Evolutionary conservation across 2,797 vertebrate species (phyloP), one percentile per base, ranked within the genome.

Genomic region (Gymnoscopelus microlampas): DNA sequence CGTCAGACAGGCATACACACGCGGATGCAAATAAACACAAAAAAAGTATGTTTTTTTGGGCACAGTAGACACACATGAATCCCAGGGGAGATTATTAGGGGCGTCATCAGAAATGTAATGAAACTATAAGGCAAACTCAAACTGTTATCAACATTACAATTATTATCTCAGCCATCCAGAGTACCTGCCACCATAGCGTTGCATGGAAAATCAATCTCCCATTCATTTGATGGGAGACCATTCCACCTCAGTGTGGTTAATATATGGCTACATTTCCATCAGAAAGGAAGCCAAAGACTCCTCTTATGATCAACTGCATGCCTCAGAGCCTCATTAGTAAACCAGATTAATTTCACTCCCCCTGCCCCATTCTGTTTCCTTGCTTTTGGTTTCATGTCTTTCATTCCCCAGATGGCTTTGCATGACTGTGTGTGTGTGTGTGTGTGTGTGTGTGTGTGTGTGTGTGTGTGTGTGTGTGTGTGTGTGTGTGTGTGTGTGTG

Each of bases 311-410:
- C 80, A 65, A 63, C 74, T 70, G 74, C 85, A 80, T 89, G 88
- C 84, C 85, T 84, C 77, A 60, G 74, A 80, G 83, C 84, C 83
- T 91, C 88, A 91, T 92, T 92, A 91, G 90, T 88, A 89, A 92
- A 85, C 76, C 73, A 87, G 83, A 82, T 86, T 84, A 76, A 84
- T 84, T 87, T 84, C 57, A 14, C 53, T 35, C 61, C 44, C 67
- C 61, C 26, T 53, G 63, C 58, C 0, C 71, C 64, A 23, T 6
- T 6, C 60, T 54, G 3, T 44, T 48, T 60, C 9, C 26, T 67
- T 69, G 53, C 76, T 63, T 74, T 78, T 68, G 70, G 53, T 78
- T 81, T 74, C 72, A 76, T n/a, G 75, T 62, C 53, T n/a, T 67
- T 64, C 78, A 68, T 80, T 72, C 14, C 55, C 78, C 60, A 70